These are phyloP conservation scores for Adelphocoris suturalis DNA, from an alignment of 2,888 invertebrate genomes.

Conservation along the genomic window DNA sequence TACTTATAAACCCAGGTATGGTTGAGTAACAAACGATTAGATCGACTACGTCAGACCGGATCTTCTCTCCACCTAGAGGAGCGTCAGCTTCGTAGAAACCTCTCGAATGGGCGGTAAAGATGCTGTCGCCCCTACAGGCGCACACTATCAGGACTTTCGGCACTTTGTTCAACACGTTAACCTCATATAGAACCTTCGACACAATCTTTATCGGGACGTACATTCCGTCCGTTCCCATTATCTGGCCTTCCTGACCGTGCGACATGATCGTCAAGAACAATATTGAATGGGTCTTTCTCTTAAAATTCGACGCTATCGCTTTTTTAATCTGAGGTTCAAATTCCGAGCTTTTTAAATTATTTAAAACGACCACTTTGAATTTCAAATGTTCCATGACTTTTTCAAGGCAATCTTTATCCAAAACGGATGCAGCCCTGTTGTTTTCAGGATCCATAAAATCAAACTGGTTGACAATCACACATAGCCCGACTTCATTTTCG, in stretches of 20 bases:
- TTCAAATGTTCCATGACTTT: conserved; percentile 42
- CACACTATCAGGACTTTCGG: conserved; percentile 60
- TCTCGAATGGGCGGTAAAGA: conserved; percentile 18
- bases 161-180: background rate
- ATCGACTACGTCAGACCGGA: conserved; percentile 56
- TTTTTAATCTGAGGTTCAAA: conserved; percentile 13
- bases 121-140: conserved; percentile 57
- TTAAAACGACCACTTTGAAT: conserved; percentile 21
- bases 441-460: conserved; percentile 34
- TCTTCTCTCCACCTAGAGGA: background rate
- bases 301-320: conserved; percentile 38
- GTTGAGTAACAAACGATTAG: conserved; percentile 55
- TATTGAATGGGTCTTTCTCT: conserved; percentile 38
- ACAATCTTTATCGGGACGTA: conserved; percentile 21
- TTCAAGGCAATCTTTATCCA: conserved; percentile 3
- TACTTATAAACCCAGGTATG: conserved; percentile 57
- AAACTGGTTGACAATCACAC: conserved; percentile 61
- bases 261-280: conserved; percentile 55
- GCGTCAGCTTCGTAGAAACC: conserved; percentile 59
- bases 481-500: conserved; percentile 35
- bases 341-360: conserved; percentile 21
- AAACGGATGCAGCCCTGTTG: conserved; percentile 33
- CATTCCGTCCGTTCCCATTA: conserved; percentile 43
- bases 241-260: conserved; percentile 50
- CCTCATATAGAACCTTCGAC: background rate